Evolutionary conservation across 2,888 invertebrate species (phyloP).

Genomic region (Drosophila kokeensis): DNA sequence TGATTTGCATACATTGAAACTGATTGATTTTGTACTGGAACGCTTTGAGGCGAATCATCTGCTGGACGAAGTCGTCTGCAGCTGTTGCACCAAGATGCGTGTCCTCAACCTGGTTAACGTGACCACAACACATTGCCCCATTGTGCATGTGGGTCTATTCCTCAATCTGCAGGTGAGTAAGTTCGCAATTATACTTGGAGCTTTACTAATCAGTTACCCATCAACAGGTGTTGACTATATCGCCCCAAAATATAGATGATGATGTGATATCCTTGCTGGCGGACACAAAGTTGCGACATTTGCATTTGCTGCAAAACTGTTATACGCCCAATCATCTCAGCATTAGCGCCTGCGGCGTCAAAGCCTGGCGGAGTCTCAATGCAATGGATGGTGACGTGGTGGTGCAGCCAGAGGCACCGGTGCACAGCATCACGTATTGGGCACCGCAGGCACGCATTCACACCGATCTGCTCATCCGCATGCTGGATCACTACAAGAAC

Average conservation of each 20-base stretch:
- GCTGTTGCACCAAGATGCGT: conserved; percentile 88
- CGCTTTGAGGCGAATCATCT: conserved; percentile 89
- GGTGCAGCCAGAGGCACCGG: conserved; percentile 90
- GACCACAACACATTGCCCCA: conserved; percentile 89
- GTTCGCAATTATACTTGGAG: rapidly evolving
- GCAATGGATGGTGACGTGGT: conserved; percentile 87
- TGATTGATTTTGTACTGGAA: conserved; percentile 91
- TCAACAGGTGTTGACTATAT: conserved; percentile 87
- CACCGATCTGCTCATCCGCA: conserved; percentile 86
- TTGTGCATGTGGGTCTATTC: conserved; percentile 91
- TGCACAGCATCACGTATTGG: conserved; percentile 88
- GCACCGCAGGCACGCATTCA: conserved; percentile 87
- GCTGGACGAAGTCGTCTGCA: conserved; percentile 89
- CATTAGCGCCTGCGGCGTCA: conserved; percentile 86
- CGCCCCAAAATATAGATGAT: conserved; percentile 91
- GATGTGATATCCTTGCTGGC: conserved; percentile 89
- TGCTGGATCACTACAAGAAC: conserved; percentile 88
- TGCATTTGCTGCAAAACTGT: conserved; percentile 91
- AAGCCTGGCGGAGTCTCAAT: conserved; percentile 86
- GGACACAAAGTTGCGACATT: conserved; percentile 87
- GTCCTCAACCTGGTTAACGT: conserved; percentile 90
- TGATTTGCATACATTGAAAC: conserved; percentile 88
- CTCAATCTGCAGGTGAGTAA: conserved; percentile 88
- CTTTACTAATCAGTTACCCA: neutral
- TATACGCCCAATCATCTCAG: conserved; percentile 87